A percentile compares a stretch with the other conserved stretches of the same genome.
These are phyloP conservation scores for Chalcosyrphus nemorum DNA, from an alignment of 2,888 invertebrate species.

Conservation along the genomic window DNA sequence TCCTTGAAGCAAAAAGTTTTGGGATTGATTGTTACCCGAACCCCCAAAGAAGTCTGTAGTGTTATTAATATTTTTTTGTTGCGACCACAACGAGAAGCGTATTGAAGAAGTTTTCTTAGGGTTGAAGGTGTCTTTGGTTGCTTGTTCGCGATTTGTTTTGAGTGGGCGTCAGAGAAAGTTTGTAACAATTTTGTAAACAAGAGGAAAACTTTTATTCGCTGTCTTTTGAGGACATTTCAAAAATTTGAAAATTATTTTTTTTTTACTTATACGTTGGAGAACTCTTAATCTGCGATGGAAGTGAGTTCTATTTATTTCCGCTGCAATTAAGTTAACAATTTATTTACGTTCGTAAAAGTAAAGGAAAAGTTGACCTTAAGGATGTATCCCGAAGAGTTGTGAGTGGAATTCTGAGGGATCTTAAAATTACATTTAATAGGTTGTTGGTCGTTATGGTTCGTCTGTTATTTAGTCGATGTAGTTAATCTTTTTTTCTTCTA, in stretches of 20 bases:
- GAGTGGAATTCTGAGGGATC: neutral
- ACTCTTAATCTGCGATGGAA: neutral
- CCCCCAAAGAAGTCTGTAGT: neutral
- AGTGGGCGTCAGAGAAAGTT: neutral
- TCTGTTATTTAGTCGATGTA: no score
- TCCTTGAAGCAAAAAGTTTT: constrained; percentile 11
- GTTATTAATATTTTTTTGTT: neutral
- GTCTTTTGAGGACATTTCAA: neutral
- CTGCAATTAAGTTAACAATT: neutral
- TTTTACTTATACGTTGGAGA: no score
- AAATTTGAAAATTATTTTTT: neutral
- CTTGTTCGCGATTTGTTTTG: neutral
- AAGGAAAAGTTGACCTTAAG: neutral
- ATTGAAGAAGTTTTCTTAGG: neutral
- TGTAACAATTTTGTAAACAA: neutral
- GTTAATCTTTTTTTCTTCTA: no score
- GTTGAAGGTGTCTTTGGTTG: neutral
- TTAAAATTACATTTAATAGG: neutral
- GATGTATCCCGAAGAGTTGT: neutral
- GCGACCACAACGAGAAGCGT: neutral
- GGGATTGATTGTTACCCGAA: constrained; percentile 1
- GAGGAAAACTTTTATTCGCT: neutral
- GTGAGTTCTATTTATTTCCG: neutral
- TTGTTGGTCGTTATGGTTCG: no score
- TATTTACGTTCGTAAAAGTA: neutral